Percentiles rank a stretch among this genome's conserved stretches.
Evolutionary conservation across 2,888 invertebrate genomes (phyloP).

Genomic region (Drosophila colorata): DNA sequence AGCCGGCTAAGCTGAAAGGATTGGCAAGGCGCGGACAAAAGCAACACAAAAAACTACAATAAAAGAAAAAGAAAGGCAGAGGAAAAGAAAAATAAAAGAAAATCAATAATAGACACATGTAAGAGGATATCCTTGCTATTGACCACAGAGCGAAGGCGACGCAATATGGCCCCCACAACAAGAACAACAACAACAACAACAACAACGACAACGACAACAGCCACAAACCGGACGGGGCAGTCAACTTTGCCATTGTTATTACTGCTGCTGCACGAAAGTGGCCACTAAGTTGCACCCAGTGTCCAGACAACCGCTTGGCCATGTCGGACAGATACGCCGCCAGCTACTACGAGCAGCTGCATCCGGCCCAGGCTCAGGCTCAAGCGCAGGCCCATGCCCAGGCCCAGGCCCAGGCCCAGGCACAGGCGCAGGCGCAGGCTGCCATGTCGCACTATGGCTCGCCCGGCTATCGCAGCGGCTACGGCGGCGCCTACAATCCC

Average conservation of each 20-base stretch:
- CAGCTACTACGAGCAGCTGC: conserved; percentile 72
- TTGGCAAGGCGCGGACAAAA: conserved; percentile 25
- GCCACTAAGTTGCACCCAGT: conserved; percentile 21
- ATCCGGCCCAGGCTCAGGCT: conserved; percentile 42
- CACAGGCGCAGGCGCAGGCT: conserved; percentile 35
- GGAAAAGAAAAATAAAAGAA: conserved; percentile 27
- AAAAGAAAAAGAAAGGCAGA: neutral
- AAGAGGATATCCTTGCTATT: conserved; percentile 64
- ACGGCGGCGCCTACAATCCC: conserved; percentile 51
- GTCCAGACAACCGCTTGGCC: neutral
- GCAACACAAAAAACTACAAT: neutral
- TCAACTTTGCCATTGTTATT: conserved; percentile 54
- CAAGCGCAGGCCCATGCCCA: conserved; percentile 32
- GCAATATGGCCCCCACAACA: conserved; percentile 56
- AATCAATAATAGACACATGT: conserved; percentile 74
- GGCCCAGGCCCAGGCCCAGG: conserved; percentile 31
- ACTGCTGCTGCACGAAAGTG: conserved; percentile 50
- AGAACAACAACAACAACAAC: conserved; percentile 19
- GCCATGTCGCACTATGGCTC: conserved; percentile 68
- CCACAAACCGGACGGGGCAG: conserved; percentile 48
- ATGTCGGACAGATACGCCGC: conserved; percentile 72
- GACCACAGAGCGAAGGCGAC: conserved; percentile 42
- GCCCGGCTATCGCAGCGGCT: conserved; percentile 53
- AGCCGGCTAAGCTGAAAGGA: conserved; percentile 26
- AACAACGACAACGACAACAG: conserved; percentile 10